Base-by-base conservation (phyloP, 1,140 invertebrate genomes). In the Microplitis demolitor region DNA sequence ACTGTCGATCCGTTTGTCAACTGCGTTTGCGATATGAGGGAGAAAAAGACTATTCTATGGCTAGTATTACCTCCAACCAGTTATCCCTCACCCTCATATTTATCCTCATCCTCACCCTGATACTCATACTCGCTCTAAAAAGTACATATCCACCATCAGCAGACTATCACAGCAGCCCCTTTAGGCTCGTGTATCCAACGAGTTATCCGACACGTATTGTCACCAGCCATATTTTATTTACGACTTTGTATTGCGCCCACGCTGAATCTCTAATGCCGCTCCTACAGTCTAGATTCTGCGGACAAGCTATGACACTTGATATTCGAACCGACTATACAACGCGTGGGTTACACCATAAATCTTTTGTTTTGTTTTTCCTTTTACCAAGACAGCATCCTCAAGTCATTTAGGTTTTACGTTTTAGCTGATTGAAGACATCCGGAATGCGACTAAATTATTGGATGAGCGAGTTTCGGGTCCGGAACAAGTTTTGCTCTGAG, bases 181-280 rank as follows among this genome's bases (percentile, higher is more conserved):
- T 13, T 66, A 4, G 60, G 60, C 24, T 67, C 50, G 50, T 67
- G 54, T 70, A 69, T 62, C 58, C 67, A 67, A 13, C 54, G 72
- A 76, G 71, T 75, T 76, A 76, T 72, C 74, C 74, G 74, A 77
- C 72, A 75, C 74, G 76, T 74, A 78, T 78, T 80, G 78, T 78
- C 76, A 66, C 71, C 66, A 63, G 61, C 58, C 72, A 78, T 80
- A 80, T 80, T 80, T 80, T 77, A 77, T 76, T 78, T 76, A 75
- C 72, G 73, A 76, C 73, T 72, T 72, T 74, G 74, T 78, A 77
- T 79, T 78, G 72, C 66, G 72, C 74, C 66, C 72, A 67, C 60
- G 74, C 63, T 74, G 74, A 77, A 78, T 79, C 77, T 72, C 53
- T 71, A 71, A 77, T 74, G 74, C 71, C 53, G 68, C 33, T 63